Base-by-base conservation (phyloP, 2,888 invertebrate species). In the Clanis bilineata region DNA sequence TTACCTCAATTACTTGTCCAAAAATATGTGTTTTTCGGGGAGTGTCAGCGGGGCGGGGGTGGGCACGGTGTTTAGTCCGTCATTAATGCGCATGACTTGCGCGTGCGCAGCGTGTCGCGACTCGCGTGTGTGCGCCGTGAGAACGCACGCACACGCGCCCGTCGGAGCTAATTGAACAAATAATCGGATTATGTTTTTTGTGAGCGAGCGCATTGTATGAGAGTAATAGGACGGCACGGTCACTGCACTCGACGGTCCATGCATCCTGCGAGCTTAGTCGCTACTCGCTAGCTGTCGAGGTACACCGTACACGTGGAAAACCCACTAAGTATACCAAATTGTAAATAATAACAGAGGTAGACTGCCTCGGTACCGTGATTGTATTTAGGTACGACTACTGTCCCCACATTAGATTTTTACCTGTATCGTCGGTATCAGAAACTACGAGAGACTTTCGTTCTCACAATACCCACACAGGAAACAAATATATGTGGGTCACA, bases 81-180 rank as follows among this genome's bases (percentile, higher is more conserved):
- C 77, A 77, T 79, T 80, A 80, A 69, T 59, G 70, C 70, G 71
- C 79, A 72, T 80, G 80, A 80, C 78, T 78, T 79, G 80, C 80
- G 71, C 66, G 51, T 59, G 67, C 69, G 62, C 51, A 18, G 51
- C 64, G 57, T 36, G 59, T 43, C 43, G 43, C 44, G 28, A n/a
- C n/a, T n/a, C 5, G 44, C 28, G 39, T 56, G 45, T 44, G 56
- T 39, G 56, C 21, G 36, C 28, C 41, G 54, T 51, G 54, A 59
- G 65, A 63, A 65, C 58, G 41, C 41, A 22, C 38, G 58, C 36
- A 51, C 51, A 51, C 51, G 36, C 47, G n/a, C 56, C 41, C 56
- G 44, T 12, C 55, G 43, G 23, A 58, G 62, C 60, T 69, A 69
- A 74, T 70, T 72, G 66, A 59, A 66, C 64, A 65, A 66, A 63